phyloP scores from a whole-genome alignment of 1,140 invertebrate genomes.

The Goniozus legneri region DNA sequence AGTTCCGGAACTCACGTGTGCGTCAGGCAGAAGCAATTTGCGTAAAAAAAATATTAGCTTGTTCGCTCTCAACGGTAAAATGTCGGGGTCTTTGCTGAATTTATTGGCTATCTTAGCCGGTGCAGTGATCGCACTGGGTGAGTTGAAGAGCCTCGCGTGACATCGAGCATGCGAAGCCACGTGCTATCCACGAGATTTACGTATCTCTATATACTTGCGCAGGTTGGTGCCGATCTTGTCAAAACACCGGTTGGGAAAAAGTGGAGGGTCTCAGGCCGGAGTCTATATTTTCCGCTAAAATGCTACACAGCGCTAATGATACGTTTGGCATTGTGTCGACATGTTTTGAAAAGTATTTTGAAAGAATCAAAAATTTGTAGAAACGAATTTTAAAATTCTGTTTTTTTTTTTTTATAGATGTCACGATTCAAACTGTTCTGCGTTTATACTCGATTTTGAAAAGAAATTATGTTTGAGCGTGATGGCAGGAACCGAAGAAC shows the following conservation, averaged over 20 bases:
- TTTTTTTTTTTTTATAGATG: conserved; percentile 27
- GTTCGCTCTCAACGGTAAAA: conserved; percentile 3
- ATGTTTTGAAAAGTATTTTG: conserved; percentile 40
- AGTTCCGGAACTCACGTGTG: no score
- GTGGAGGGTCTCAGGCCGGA: conserved; percentile 38
- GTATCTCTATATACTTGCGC: conserved; percentile 5
- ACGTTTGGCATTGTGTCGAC: conserved; percentile 35
- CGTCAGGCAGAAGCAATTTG: no score
- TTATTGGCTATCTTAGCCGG: not conserved
- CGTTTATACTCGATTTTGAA: conserved; percentile 40
- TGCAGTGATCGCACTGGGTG: conserved; percentile 5
- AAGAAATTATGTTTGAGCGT: conserved; percentile 38
- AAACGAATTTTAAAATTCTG: conserved; percentile 2
- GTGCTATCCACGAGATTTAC: not conserved
- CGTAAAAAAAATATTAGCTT: conserved; percentile 9
- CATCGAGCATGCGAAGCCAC: not conserved
- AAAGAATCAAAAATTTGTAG: no score
- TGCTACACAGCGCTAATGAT: conserved; percentile 29
- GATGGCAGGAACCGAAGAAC: conserved; percentile 26
- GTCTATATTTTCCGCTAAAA: conserved; percentile 14
- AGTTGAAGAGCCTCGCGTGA: conserved; percentile 1
- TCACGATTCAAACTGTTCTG: conserved; percentile 34
- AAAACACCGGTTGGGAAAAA: conserved; percentile 40
- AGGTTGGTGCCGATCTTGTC: conserved; percentile 23
- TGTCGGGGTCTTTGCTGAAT: not conserved